Percentiles rank a stretch among this genome's conserved stretches.
Conservation (phyloP, 2,113 vertebrate genomes). For the Pipa parva region DNA sequence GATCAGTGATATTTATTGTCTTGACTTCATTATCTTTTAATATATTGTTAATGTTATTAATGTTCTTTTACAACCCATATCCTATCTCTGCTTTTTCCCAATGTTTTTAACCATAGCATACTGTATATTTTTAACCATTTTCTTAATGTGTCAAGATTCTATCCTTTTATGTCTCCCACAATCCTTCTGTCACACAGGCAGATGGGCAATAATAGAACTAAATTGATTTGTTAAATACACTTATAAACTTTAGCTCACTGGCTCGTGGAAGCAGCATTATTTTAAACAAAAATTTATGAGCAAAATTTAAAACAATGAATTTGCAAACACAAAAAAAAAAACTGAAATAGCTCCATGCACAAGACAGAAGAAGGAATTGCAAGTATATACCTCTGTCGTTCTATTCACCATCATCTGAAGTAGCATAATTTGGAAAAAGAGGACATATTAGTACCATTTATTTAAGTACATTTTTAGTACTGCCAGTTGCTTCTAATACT, state of each 20-base stretch:
- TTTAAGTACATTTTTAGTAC: background rate
- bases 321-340: background rate
- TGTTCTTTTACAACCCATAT: too few species aligned
- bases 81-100: too few species aligned
- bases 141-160: background rate
- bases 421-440: slow-evolving; percentile 73
- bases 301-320: slow-evolving; percentile 1
- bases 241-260: too few species aligned
- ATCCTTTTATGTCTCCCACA: background rate
- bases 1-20: too few species aligned
- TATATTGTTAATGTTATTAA: too few species aligned
- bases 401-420: slow-evolving; percentile 99
- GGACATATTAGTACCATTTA: slow-evolving; percentile 48
- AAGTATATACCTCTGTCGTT: slow-evolving; percentile 93
- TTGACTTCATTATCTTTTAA: too few species aligned
- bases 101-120: too few species aligned
- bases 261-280: background rate
- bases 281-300: background rate
- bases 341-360: slow-evolving; percentile 19
- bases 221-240: background rate
- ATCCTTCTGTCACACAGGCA: slow-evolving; percentile 1
- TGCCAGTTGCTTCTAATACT: background rate
- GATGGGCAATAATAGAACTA: too few species aligned
- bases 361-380: background rate
- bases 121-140: too few species aligned